Percentiles rank a stretch among this genome's conserved stretches.
Evolutionary conservation across 2,113 vertebrate species (phyloP).

Genomic region (Melanerpes formicivorus): DNA sequence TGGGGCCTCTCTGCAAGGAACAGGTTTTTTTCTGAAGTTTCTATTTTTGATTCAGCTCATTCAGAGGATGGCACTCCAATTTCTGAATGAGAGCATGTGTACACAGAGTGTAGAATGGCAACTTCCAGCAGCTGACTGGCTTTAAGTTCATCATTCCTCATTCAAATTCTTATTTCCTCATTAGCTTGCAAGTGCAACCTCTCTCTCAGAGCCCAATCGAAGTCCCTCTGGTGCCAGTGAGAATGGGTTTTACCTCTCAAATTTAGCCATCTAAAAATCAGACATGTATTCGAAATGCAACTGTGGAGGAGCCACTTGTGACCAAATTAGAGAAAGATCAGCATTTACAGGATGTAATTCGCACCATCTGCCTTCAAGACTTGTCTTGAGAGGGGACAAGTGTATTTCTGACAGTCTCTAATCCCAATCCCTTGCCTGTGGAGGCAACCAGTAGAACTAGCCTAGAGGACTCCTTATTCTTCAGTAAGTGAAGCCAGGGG

Average conservation of each 20-base stretch:
- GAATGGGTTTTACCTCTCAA: slow-evolving; percentile 9
- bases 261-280: slow-evolving; percentile 37
- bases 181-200: not conserved
- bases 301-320: not conserved
- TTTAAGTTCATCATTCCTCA: slow-evolving; percentile 10
- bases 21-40: not conserved
- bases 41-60: slow-evolving; percentile 11
- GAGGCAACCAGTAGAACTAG: not conserved
- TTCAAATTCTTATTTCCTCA: slow-evolving; percentile 30
- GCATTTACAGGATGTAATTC: slow-evolving; percentile 12
- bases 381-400: not conserved
- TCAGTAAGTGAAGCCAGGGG: not conserved
- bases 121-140: not conserved
- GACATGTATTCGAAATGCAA: not conserved
- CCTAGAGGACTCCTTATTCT: not conserved
- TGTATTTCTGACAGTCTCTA: not conserved
- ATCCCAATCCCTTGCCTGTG: not conserved
- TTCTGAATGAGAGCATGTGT: not conserved
- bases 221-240: not conserved
- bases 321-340: slow-evolving; percentile 6
- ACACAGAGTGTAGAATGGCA: not conserved
- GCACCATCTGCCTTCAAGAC: not conserved
- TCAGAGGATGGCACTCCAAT: not conserved
- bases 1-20: not conserved
- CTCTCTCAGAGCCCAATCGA: not conserved